Percentiles rank a stretch among this genome's conserved stretches.
Conservation (phyloP, 2,888 invertebrate species). For the Tenthredo notha region DNA sequence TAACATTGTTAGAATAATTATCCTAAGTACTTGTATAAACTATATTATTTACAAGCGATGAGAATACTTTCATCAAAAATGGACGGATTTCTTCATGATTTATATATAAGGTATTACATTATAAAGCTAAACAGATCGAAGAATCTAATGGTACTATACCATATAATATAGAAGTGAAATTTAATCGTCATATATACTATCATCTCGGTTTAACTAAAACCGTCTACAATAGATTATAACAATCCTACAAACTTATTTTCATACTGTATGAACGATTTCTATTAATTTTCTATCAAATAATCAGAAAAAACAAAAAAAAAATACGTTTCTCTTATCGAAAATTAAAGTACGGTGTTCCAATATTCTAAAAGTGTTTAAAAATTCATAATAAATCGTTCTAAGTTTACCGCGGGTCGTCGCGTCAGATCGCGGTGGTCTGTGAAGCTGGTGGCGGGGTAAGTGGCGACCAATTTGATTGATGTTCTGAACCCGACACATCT, state of each 20-base stretch:
- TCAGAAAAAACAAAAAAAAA: not conserved
- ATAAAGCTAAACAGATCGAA: not conserved
- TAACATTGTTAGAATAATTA: constrained; percentile 13
- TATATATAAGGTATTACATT: not conserved
- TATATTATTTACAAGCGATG: constrained; percentile 30
- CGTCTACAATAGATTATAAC: not conserved
- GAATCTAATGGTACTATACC: not conserved
- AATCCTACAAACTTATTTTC: not conserved
- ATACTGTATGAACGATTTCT: not conserved
- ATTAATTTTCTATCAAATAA: not conserved
- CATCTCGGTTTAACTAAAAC: not conserved
- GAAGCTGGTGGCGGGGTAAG: constrained; percentile 73
- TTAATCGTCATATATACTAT: not conserved
- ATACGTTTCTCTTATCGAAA: not conserved
- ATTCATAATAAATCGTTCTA: constrained; percentile 14
- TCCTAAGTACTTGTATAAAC: not conserved
- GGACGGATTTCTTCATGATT: constrained; percentile 14
- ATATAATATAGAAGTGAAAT: not conserved
- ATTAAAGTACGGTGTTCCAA: constrained; percentile 5
- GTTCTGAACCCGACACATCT: constrained; percentile 66
- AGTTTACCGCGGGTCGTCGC: not conserved
- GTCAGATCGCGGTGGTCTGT: constrained; percentile 76
- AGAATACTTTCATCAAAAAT: not conserved
- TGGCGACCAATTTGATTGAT: constrained; percentile 71
- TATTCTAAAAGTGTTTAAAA: not conserved